phyloP scores from a whole-genome alignment of 2,797 vertebrate genomes.

The Labeo calbasu region DNA sequence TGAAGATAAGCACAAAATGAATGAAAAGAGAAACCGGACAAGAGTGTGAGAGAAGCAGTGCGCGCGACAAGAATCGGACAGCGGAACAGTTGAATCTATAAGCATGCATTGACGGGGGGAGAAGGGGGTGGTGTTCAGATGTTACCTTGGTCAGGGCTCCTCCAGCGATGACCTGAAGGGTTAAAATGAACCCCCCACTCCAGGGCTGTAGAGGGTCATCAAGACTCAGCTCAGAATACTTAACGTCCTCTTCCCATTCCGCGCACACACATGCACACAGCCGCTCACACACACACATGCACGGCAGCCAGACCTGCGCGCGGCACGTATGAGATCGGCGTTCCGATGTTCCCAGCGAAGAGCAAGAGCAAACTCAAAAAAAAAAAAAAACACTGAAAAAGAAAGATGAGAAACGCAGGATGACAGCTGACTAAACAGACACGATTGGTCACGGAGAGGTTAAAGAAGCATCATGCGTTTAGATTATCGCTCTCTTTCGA shows the following conservation, averaged over 20 bases:
- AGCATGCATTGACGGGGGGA: constrained; percentile 18
- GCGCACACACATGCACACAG: constrained; percentile 49
- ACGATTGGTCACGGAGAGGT: not conserved
- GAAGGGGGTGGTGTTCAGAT: constrained; percentile 47
- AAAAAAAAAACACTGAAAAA: not conserved
- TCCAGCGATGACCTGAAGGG: constrained; percentile 68
- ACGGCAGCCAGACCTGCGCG: constrained; percentile 30
- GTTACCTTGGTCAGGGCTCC: constrained; percentile 62
- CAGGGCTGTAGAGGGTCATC: constrained; percentile 69
- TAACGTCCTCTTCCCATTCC: constrained; percentile 61
- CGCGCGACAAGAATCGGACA: constrained; percentile 23
- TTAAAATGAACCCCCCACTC: constrained; percentile 70
- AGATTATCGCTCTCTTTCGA: constrained; percentile 26
- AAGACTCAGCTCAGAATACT: constrained; percentile 61
- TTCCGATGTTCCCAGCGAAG: constrained; percentile 22
- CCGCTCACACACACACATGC: constrained; percentile 41
- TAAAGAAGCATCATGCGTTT: constrained; percentile 32
- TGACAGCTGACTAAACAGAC: not conserved
- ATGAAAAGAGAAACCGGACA: constrained; percentile 54
- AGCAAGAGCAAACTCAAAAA: constrained; percentile 31
- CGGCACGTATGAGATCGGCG: constrained; percentile 27
- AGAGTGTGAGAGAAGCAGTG: constrained; percentile 14
- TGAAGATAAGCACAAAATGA: constrained; percentile 51
- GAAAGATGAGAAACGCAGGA: constrained; percentile 35
- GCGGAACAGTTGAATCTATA: constrained; percentile 10